Evolutionary conservation across 1,140 invertebrate genomes (phyloP).

Genomic region (Pararge aegeria): DNA sequence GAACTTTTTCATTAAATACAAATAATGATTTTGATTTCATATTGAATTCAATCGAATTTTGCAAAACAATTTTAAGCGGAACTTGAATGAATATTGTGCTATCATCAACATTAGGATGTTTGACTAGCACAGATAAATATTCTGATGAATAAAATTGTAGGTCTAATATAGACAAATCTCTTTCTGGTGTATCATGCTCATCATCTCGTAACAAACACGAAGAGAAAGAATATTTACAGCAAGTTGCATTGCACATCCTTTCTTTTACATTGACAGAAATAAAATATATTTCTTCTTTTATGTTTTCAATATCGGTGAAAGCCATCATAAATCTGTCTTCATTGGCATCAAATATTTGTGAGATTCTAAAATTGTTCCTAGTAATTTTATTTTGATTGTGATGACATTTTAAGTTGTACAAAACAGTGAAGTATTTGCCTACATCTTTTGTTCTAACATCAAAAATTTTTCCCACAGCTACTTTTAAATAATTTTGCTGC

Average conservation of each 20-base stretch:
- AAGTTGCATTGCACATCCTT: constrained; percentile 44
- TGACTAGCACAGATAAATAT: constrained; percentile 87
- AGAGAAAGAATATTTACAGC: constrained; percentile 59
- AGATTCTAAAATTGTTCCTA: constrained; percentile 54
- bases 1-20: constrained; percentile 76
- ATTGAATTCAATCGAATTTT: constrained; percentile 71
- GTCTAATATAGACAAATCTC: constrained; percentile 80
- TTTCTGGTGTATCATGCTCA: constrained; percentile 47
- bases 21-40: constrained; percentile 71
- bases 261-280: constrained; percentile 64
- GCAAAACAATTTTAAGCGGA: constrained; percentile 75
- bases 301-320: constrained; percentile 50
- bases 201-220: constrained; percentile 54
- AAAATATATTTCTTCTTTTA: constrained; percentile 64
- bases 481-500: constrained; percentile 87
- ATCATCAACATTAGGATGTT: constrained; percentile 79
- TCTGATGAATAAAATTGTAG: constrained; percentile 91
- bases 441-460: constrained; percentile 84
- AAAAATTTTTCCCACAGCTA: constrained; percentile 86
- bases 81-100: constrained; percentile 84
- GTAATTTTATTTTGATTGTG: constrained; percentile 30
- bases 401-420: constrained; percentile 76
- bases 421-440: constrained; percentile 81
- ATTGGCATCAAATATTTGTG: constrained; percentile 61
- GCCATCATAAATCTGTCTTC: constrained; percentile 67